Evolutionary conservation across 2,888 invertebrate species (phyloP).

Genomic region (Cephus runcator): DNA sequence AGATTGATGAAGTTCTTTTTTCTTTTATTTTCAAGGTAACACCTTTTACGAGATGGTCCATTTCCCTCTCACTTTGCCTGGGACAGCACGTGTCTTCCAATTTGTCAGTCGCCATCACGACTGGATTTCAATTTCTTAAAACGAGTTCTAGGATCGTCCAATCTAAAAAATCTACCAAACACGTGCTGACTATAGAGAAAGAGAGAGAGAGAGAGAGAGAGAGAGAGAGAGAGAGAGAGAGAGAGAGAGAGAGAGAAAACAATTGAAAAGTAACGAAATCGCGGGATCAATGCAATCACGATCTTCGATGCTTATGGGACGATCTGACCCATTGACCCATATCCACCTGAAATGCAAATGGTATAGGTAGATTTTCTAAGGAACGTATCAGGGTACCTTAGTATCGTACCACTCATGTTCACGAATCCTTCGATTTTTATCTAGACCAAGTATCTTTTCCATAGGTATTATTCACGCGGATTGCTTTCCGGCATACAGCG

Average conservation of each 20-base stretch:
- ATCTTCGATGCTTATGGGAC: constrained; percentile 13
- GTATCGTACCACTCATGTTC: background rate
- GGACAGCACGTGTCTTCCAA: background rate
- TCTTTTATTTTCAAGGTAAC: constrained; percentile 26
- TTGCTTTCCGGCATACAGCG: background rate
- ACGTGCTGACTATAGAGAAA: constrained; percentile 14
- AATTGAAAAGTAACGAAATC: constrained; percentile 24
- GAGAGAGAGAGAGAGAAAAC: constrained; percentile 19
- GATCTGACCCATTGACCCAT: constrained; percentile 12
- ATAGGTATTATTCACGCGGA: constrained; percentile 1
- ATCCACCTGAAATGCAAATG: constrained; percentile 5
- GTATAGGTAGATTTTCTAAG: background rate
- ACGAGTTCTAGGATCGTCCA: constrained; percentile 23
- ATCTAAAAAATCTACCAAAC: constrained; percentile 24
- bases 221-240: constrained; percentile 13
- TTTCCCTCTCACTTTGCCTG: background rate
- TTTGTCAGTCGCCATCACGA: background rate
- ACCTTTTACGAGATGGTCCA: constrained; percentile 6
- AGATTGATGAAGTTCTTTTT: background rate
- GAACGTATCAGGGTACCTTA: background rate
- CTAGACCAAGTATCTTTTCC: background rate
- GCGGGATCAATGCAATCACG: constrained; percentile 22
- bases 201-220: constrained; percentile 13
- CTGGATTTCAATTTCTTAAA: constrained; percentile 21
- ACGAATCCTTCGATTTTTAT: background rate